These are phyloP conservation scores for Opisthograptis luteolata DNA, from an alignment of 2,888 invertebrate species.

Conservation along the genomic window DNA sequence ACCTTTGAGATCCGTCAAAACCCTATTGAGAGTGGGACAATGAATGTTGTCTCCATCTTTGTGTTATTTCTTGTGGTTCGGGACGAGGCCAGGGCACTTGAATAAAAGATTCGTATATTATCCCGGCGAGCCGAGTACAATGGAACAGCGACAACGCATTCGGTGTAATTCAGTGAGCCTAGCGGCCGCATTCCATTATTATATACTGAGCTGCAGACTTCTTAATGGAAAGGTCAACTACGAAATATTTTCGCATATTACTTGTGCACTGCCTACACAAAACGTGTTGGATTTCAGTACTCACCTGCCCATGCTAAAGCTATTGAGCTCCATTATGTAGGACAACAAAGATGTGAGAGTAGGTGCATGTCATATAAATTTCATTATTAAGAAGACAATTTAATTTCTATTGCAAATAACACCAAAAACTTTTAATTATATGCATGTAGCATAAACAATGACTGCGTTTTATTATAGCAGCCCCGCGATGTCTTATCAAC, in stretches of 20 bases:
- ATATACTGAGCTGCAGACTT: constrained; percentile 50
- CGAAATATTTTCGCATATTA: constrained; percentile 24
- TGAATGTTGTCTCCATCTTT: constrained; percentile 74
- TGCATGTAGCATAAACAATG: no score
- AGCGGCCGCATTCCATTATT: constrained; percentile 67
- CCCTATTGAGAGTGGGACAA: constrained; percentile 75
- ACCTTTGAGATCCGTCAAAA: constrained; percentile 63
- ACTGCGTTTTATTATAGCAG: no score
- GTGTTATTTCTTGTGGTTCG: constrained; percentile 75
- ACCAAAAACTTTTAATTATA: no score
- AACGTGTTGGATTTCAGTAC: no score
- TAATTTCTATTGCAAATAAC: neutral
- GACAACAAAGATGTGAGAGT: constrained; percentile 10
- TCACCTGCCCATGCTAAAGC: neutral
- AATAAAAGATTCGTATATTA: constrained; percentile 82
- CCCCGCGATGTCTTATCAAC: no score
- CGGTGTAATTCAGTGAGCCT: constrained; percentile 70
- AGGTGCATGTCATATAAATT: neutral
- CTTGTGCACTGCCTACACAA: neutral
- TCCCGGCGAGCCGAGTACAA: constrained; percentile 69
- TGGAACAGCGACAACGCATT: constrained; percentile 71
- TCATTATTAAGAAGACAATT: neutral
- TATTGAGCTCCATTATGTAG: constrained; percentile 3
- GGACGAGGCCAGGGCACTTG: constrained; percentile 68
- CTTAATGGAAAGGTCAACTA: constrained; percentile 58